Conservation (phyloP, 23 tunicate genomes). For the Diplosoma virens region DNA sequence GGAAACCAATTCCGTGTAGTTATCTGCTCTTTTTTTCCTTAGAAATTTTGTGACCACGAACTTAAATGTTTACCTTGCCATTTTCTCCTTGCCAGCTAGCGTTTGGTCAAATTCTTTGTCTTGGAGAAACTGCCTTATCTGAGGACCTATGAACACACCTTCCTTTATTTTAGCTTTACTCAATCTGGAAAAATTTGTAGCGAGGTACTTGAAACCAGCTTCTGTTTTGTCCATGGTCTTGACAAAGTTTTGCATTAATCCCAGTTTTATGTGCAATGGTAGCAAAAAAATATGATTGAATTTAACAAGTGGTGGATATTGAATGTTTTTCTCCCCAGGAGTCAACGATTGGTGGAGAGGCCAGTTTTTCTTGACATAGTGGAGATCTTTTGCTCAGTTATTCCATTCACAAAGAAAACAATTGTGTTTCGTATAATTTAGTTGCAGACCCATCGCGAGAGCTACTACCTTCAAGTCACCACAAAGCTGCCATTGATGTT, state of each 20-base stretch:
- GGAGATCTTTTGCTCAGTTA: constrained; percentile 28
- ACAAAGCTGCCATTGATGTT: too few species aligned
- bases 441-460: constrained; percentile 16
- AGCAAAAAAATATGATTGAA: constrained; percentile 21
- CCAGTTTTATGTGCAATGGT: constrained; percentile 38
- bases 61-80: too few species aligned
- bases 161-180: constrained; percentile 31
- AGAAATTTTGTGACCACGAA: too few species aligned
- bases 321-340: constrained; percentile 34
- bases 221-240: constrained; percentile 35
- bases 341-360: constrained; percentile 35
- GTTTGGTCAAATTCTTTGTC: constrained; percentile 27
- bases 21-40: too few species aligned
- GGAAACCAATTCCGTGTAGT: too few species aligned
- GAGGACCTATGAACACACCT: constrained; percentile 46
- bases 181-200: constrained; percentile 7
- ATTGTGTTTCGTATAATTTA: constrained; percentile 20
- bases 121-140: constrained; percentile 37
- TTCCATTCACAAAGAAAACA: constrained; percentile 40
- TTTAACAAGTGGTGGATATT: constrained; percentile 38
- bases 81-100: too few species aligned
- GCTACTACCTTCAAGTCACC: too few species aligned
- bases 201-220: constrained; percentile 40
- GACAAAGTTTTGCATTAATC: constrained; percentile 31
- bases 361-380: constrained; percentile 41